Conservation (phyloP, 2,888 invertebrate species). For the Nomada hirtipes region DNA sequence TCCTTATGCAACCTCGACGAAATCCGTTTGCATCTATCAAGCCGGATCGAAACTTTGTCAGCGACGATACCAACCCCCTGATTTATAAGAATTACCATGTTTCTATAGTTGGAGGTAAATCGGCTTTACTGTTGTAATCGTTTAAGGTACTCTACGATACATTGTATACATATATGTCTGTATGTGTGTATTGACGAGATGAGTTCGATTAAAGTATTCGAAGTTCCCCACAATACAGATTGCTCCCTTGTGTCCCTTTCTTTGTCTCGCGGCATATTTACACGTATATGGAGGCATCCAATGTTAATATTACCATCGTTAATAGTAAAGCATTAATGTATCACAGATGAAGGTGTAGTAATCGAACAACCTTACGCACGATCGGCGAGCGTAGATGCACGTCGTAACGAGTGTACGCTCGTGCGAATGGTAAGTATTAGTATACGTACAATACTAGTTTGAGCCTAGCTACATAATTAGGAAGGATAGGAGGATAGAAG, state of each 20-base stretch:
- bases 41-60: conserved; percentile 91
- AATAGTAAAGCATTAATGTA: not conserved
- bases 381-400: too few relatives aligned
- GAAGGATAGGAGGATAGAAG: not conserved
- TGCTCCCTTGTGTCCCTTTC: too few relatives aligned
- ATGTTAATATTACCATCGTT: not conserved
- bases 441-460: not conserved
- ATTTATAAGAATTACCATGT: conserved; percentile 90
- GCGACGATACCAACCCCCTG: conserved; percentile 89
- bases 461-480: too few relatives aligned
- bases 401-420: too few relatives aligned
- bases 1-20: conserved; percentile 86
- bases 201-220: too few relatives aligned
- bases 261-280: too few relatives aligned
- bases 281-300: too few relatives aligned
- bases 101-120: conserved; percentile 84
- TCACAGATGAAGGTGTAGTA: conserved; percentile 35
- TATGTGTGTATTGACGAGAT: too few relatives aligned
- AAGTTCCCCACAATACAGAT: too few relatives aligned
- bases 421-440: too few relatives aligned
- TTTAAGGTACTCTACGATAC: too few relatives aligned
- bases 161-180: too few relatives aligned
- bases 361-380: not conserved
- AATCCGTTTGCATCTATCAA: conserved; percentile 89
- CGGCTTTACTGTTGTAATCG: not conserved